Conservation (phyloP, 2,888 invertebrate genomes). For the Drosophila hamatofila region DNA sequence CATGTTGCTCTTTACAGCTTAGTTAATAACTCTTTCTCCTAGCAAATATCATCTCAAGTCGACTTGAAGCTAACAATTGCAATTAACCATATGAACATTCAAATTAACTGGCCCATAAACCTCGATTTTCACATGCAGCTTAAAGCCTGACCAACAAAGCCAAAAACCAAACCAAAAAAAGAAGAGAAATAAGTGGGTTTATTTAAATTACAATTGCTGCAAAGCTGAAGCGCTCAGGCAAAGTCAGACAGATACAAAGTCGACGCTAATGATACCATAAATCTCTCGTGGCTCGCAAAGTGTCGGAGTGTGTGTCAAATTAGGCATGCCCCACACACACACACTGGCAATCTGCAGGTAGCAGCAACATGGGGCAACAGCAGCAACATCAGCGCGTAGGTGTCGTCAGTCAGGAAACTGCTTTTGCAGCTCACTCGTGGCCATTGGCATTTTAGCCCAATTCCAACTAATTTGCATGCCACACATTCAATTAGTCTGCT, state of each 20-base stretch:
- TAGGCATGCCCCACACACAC: slow-evolving; percentile 48
- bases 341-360: slow-evolving; percentile 5
- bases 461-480: slow-evolving; percentile 47
- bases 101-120: slow-evolving; percentile 70
- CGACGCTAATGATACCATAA: slow-evolving; percentile 71
- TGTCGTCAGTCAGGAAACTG: slow-evolving; percentile 15
- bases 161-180: neutral
- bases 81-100: slow-evolving; percentile 66
- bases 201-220: slow-evolving; percentile 57
- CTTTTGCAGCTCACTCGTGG: slow-evolving; percentile 14
- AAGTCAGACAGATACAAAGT: slow-evolving; percentile 21
- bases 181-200: slow-evolving; percentile 49
- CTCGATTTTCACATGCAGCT: slow-evolving; percentile 60
- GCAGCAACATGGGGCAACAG: neutral
- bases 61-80: slow-evolving; percentile 33
- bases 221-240: slow-evolving; percentile 14
- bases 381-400: neutral
- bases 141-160: slow-evolving; percentile 16
- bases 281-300: slow-evolving; percentile 58
- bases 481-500: slow-evolving; percentile 56
- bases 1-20: slow-evolving; percentile 7
- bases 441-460: slow-evolving; percentile 54
- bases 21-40: slow-evolving; percentile 9
- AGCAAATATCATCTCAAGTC: slow-evolving; percentile 7
- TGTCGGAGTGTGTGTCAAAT: slow-evolving; percentile 67